Evolutionary conservation across 1,140 invertebrate genomes (phyloP).

Genomic region (Cotesia glomerata): DNA sequence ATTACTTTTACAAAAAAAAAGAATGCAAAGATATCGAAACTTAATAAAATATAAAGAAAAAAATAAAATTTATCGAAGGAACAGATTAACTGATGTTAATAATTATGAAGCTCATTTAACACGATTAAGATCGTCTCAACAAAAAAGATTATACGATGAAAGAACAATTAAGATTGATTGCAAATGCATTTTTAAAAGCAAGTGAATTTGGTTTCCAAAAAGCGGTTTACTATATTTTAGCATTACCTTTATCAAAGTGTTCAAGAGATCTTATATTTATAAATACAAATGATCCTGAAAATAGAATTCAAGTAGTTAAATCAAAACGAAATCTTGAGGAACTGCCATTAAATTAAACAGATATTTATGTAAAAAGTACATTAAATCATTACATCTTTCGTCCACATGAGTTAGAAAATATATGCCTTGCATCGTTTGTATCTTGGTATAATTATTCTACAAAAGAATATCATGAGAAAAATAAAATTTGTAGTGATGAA

Average conservation of each 20-base stretch:
- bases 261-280: slow-evolving; percentile 5
- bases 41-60: background rate
- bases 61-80: background rate
- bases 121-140: background rate
- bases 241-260: slow-evolving; percentile 33
- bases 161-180: no score
- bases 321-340: slow-evolving; percentile 5
- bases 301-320: slow-evolving; percentile 21
- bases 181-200: background rate
- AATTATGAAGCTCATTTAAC: background rate
- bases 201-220: slow-evolving; percentile 38
- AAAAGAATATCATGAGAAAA: background rate
- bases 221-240: slow-evolving; percentile 41
- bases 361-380: slow-evolving; percentile 26
- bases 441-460: slow-evolving; percentile 1
- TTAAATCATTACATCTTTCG: slow-evolving; percentile 18
- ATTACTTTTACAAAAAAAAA: no score
- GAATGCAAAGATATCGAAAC: background rate
- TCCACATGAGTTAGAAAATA: background rate
- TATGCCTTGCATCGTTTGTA: slow-evolving; percentile 26
- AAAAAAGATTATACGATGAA: background rate
- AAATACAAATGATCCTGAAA: slow-evolving; percentile 18
- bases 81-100: background rate
- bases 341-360: slow-evolving; percentile 8
- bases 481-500: slow-evolving; percentile 2